Evolutionary conservation across 2,113 vertebrate genomes (phyloP).

Genomic region (Eptesicus fuscus): DNA sequence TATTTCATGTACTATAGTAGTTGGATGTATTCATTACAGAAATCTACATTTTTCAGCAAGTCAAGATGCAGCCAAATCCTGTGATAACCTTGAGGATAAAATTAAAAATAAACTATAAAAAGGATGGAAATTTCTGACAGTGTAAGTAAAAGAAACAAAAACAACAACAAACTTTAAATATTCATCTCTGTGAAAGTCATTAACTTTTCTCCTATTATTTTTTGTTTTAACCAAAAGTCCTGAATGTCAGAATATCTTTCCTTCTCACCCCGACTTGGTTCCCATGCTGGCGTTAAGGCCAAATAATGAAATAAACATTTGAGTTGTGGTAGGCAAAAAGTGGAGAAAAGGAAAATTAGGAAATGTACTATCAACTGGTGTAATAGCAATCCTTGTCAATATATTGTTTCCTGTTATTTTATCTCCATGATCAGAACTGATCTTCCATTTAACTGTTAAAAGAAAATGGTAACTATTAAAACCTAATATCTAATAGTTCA

Average conservation of each 20-base stretch:
- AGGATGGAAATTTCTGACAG: not conserved
- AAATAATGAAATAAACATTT: conserved; percentile 27
- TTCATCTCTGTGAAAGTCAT: not conserved
- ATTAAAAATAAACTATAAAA: not conserved
- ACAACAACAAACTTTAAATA: not conserved
- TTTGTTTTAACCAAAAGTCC: conserved; percentile 9
- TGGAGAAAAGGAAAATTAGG: not conserved
- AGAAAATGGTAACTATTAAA: not conserved
- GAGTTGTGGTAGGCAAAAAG: not conserved
- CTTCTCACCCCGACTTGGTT: not conserved
- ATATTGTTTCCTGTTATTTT: conserved; percentile 1
- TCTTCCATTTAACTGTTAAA: not conserved
- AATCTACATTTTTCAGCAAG: not conserved
- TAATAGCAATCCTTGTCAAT: not conserved
- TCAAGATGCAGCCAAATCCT: conserved; percentile 9
- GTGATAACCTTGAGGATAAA: not conserved
- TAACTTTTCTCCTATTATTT: not conserved
- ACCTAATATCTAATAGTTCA: conserved; percentile 12
- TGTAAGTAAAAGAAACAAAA: not conserved
- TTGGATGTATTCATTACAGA: not conserved
- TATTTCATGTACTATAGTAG: not conserved
- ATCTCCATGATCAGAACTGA: conserved; percentile 45
- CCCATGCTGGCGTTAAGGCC: not conserved
- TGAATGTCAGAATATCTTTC: not conserved
- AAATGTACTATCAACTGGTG: not conserved